Conservation (phyloP, 2,113 vertebrate genomes). For the Thalassarche chlororhynchos region DNA sequence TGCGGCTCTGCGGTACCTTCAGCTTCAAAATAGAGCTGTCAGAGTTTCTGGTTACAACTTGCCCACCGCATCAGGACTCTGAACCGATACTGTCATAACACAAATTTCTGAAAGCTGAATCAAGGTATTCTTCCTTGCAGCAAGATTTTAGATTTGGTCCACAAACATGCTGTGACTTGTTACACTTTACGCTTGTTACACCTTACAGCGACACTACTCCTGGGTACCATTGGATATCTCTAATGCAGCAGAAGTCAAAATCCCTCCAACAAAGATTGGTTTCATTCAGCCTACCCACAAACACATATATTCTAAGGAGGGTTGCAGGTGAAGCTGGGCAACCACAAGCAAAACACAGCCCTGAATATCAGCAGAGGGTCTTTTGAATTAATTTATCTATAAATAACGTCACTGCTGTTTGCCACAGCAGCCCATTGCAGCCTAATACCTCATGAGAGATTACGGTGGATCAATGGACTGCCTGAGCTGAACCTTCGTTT, state of each 20-base stretch:
- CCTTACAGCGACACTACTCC: neutral
- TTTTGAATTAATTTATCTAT: neutral
- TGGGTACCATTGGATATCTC: neutral
- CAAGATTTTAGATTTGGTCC: neutral
- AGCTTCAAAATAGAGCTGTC: neutral
- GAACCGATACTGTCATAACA: neutral
- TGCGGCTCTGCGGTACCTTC: neutral
- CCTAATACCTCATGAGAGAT: neutral
- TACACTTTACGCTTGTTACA: neutral
- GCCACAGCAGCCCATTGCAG: neutral
- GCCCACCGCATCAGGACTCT: fast-evolving
- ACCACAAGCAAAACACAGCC: neutral
- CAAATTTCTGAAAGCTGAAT: neutral
- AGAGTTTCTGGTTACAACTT: neutral
- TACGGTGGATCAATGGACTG: neutral
- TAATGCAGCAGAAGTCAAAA: neutral
- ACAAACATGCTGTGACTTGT: neutral
- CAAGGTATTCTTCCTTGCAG: neutral
- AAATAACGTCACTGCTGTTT: neutral
- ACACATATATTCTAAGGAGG: neutral
- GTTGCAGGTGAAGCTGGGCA: neutral
- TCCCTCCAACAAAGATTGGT: fast-evolving
- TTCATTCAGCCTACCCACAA: neutral
- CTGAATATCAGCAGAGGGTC: neutral
- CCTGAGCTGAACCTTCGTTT: conserved; percentile 34